These are phyloP conservation scores for Elgaria multicarinata DNA, from an alignment of 2,113 vertebrate species.

Conservation along the genomic window DNA sequence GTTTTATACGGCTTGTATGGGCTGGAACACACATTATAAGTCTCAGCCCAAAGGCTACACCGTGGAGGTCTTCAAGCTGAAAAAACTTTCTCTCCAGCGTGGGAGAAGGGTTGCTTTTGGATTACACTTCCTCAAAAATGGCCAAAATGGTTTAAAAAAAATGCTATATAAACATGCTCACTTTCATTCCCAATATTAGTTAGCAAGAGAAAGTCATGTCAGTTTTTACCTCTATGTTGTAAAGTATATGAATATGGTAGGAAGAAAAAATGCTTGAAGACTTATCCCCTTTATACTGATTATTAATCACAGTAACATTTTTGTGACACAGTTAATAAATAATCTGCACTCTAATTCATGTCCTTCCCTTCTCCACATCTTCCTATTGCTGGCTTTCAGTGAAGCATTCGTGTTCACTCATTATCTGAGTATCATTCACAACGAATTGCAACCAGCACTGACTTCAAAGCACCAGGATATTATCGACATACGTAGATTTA, in stretches of 20 bases:
- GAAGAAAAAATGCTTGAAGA: constrained; percentile 26
- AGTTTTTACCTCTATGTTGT: constrained; percentile 28
- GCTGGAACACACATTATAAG: constrained; percentile 14
- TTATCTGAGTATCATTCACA: background rate
- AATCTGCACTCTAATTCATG: background rate
- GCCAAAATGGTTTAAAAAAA: constrained; percentile 7
- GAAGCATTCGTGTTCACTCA: background rate
- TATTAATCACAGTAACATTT: constrained; percentile 2
- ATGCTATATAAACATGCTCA: constrained; percentile 13
- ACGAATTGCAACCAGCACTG: background rate
- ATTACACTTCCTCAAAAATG: constrained; percentile 1
- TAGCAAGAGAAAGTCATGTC: background rate
- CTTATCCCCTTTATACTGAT: background rate
- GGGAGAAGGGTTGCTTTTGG: constrained; percentile 38
- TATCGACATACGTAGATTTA: background rate
- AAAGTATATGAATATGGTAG: background rate
- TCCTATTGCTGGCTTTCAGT: background rate
- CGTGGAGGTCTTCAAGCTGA: constrained; percentile 6
- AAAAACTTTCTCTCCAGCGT: background rate
- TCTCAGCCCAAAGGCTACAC: background rate
- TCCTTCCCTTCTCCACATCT: constrained; percentile 10
- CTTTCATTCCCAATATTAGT: background rate
- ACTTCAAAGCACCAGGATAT: background rate
- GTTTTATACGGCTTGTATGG: constrained; percentile 3
- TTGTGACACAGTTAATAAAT: constrained; percentile 1